Evolutionary conservation across 2,797 vertebrate species (phyloP).

Genomic region (Enteromius argenteus): DNA sequence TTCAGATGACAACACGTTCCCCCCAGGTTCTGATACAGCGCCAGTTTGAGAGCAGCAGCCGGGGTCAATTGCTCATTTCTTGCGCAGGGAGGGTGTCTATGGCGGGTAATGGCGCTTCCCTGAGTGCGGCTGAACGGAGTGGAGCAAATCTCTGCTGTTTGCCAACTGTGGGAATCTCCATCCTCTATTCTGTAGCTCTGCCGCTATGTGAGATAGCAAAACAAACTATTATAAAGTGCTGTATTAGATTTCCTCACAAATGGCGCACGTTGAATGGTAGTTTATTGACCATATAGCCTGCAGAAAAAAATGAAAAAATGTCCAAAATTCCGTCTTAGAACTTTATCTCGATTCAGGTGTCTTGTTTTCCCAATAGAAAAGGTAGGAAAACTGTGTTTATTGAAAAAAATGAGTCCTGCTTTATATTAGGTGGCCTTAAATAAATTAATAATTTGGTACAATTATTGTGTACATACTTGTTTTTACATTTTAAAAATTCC

Average conservation of each 20-base stretch:
- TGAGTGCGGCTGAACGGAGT: slow-evolving; percentile 68
- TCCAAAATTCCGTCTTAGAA: background rate
- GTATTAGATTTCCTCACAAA: slow-evolving; percentile 18
- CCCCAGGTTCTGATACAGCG: slow-evolving; percentile 89
- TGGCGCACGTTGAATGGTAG: background rate
- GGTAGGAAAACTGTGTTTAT: background rate
- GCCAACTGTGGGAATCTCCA: slow-evolving; percentile 37
- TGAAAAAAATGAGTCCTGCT: too few species aligned
- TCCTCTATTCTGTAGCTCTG: slow-evolving; percentile 37
- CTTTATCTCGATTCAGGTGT: background rate
- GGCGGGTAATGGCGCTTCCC: slow-evolving; percentile 71
- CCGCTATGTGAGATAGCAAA: background rate
- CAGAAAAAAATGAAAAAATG: background rate
- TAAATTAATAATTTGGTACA: too few species aligned
- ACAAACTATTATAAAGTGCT: slow-evolving; percentile 27
- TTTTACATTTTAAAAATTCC: too few species aligned
- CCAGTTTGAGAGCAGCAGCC: slow-evolving; percentile 81
- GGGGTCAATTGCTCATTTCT: slow-evolving; percentile 85
- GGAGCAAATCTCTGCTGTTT: slow-evolving; percentile 52
- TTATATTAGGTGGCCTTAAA: too few species aligned
- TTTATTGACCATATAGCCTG: background rate
- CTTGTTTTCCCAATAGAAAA: background rate
- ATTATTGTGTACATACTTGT: too few species aligned
- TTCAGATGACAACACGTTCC: slow-evolving; percentile 94
- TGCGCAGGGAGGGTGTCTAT: slow-evolving; percentile 79